These are phyloP conservation scores for Melanophora roralis DNA, from an alignment of 2,888 invertebrate species.

Conservation along the genomic window DNA sequence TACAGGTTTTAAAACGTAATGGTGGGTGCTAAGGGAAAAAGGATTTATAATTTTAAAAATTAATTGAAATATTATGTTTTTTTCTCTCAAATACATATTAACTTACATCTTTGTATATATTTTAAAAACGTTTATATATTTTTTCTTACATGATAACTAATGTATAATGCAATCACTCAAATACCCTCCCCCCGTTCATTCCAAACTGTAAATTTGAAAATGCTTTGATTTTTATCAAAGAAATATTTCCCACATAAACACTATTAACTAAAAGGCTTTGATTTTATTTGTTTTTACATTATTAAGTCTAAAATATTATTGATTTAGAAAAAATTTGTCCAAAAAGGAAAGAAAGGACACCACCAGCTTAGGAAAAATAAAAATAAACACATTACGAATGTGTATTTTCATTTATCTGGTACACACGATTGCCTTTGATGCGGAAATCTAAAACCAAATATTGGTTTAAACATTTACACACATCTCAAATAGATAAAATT, in stretches of 20 bases:
- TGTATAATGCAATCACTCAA: too few relatives aligned
- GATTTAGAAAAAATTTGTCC: slow-evolving; percentile 34
- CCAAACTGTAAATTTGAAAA: neutral
- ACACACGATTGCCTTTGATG: slow-evolving; percentile 61
- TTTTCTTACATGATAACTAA: too few relatives aligned
- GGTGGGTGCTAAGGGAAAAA: neutral
- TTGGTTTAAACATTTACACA: slow-evolving; percentile 56
- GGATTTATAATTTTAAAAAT: too few relatives aligned
- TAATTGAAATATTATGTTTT: neutral
- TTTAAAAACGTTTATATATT: too few relatives aligned
- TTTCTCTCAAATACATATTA: neutral
- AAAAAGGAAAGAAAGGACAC: slow-evolving; percentile 32
- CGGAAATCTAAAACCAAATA: slow-evolving; percentile 50
- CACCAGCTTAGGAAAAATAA: neutral
- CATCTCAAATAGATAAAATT: neutral
- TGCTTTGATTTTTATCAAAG: slow-evolving; percentile 25
- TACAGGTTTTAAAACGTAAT: neutral
- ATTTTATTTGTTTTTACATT: slow-evolving; percentile 56
- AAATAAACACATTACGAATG: slow-evolving; percentile 44
- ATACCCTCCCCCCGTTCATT: neutral
- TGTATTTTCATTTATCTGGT: slow-evolving; percentile 63
- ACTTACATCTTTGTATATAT: neutral
- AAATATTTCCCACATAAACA: slow-evolving; percentile 49
- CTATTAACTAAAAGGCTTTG: slow-evolving; percentile 58
- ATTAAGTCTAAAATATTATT: slow-evolving; percentile 52